Evolutionary conservation across 2,888 invertebrate genomes (phyloP), one percentile per base, ranked within the genome.

Genomic region (Chloroclystis v-ata): DNA sequence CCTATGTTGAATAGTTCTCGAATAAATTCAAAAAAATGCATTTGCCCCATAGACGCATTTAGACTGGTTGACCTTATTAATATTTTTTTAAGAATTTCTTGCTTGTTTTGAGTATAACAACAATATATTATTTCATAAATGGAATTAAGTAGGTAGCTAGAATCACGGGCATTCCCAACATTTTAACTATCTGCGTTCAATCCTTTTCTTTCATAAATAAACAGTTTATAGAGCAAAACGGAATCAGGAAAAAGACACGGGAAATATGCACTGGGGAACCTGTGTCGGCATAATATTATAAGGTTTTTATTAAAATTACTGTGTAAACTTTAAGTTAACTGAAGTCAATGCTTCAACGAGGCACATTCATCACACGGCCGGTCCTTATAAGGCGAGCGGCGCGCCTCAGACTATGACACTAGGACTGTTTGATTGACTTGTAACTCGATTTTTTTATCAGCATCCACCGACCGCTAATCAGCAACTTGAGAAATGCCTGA

Each of bases 381-480:
- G 24, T 1, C 50, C 43, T 30, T 72, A 78, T 67, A 80, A 52
- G 82, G 82, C 49, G 47, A 49, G 56, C 71, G 80, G 68, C 79
- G 79, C 80, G 76, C 68, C 78, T 61, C 52, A 29, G 49, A 52
- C 56, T 65, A 69, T 75, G 76, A 73, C 76, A 73, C 72, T 57
- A 37, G 54, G 56, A 59, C 67, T 65, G 59, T 74, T 70, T 78
- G 82, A 82, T 82, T 82, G 82, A 82, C 82, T 82, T 70, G 80
- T 82, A 59, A 75, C 73, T 67, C 46, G 51, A 42, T 49, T 50
- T 45, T 53, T 52, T 52, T 52, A 47, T 43, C 35, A 26, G 29
- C 10, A n/a, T n/a, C n/a, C n/a, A 6, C 39, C 13, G 37, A 28
- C 42, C 26, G 43, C 51, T 47, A 55, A 52, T 55, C 47, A 45